phyloP scores from a whole-genome alignment of 1,140 invertebrate genomes.

The Brachionus sp. region DNA sequence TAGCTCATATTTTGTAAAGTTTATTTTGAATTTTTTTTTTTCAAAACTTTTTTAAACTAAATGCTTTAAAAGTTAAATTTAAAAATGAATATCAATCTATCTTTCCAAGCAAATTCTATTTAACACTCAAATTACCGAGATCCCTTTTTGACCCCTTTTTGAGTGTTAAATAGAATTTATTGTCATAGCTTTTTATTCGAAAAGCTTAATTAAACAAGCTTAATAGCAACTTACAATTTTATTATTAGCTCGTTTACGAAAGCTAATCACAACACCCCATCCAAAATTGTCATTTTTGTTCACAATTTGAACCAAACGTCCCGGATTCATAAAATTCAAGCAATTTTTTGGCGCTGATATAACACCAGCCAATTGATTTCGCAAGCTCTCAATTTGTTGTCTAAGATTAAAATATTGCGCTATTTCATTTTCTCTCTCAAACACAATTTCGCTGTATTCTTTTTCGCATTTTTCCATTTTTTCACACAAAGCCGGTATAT shows the following conservation, averaged over 20 bases:
- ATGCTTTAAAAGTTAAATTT: no score
- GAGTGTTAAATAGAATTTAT: no score
- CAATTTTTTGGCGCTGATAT: constrained; percentile 82
- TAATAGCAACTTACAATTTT: constrained; percentile 52
- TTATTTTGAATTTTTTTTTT: no score
- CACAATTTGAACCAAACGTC: constrained; percentile 73
- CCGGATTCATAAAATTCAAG: constrained; percentile 87
- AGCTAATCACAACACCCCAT: constrained; percentile 92
- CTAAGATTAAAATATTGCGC: constrained; percentile 78
- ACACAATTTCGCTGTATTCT: constrained; percentile 52
- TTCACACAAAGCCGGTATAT: constrained; percentile 81
- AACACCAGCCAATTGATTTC: constrained; percentile 71
- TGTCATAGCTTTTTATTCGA: no score
- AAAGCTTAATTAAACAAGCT: no score
- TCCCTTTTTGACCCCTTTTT: no score
- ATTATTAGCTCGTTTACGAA: constrained; percentile 70
- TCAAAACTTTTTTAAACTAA: no score
- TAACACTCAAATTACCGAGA: no score
- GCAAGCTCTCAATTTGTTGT: constrained; percentile 72
- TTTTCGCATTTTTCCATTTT: constrained; percentile 71
- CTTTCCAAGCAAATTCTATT: no score
- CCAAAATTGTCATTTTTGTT: constrained; percentile 68
- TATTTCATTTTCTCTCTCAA: constrained; percentile 71
- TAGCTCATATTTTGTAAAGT: no score
- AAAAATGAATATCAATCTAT: no score